These are phyloP conservation scores for Plectropomus leopardus DNA, from an alignment of 2,113 vertebrate genomes.

Conservation along the genomic window DNA sequence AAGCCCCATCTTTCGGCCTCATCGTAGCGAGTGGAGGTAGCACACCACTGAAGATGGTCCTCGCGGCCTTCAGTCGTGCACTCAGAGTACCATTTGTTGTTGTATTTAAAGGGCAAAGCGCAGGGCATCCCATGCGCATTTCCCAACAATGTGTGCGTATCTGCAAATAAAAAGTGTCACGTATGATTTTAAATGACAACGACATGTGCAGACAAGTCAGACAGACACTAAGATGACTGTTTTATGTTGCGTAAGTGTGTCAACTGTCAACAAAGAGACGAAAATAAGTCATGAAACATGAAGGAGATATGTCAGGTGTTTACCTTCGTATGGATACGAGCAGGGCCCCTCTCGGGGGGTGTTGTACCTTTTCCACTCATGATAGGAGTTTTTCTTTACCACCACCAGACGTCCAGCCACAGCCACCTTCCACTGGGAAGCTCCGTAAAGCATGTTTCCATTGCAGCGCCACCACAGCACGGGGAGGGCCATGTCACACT, in stretches of 20 bases:
- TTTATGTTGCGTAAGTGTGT: background rate
- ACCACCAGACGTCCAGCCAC: conserved; percentile 82
- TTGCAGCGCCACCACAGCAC: conserved; percentile 90
- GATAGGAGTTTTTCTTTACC: conserved; percentile 80
- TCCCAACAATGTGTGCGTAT: conserved; percentile 91
- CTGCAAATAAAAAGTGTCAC: conserved; percentile 78
- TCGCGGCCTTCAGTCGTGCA: conserved; percentile 91
- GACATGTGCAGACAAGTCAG: conserved; percentile 8
- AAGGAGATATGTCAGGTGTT: background rate
- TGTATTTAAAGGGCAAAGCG: conserved; percentile 92
- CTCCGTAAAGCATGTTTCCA: conserved; percentile 83
- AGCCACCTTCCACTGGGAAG: conserved; percentile 85
- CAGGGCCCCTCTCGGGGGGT: conserved; percentile 88
- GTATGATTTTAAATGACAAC: background rate
- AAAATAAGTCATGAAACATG: too few relatives aligned
- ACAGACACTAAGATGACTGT: background rate
- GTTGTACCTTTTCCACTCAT: conserved; percentile 88
- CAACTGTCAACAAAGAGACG: background rate
- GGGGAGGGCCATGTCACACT: conserved; percentile 85
- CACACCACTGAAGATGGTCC: conserved; percentile 90
- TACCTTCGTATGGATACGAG: conserved; percentile 91
- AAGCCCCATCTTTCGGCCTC: conserved; percentile 93
- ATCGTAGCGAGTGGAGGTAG: conserved; percentile 91
- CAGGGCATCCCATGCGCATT: conserved; percentile 92
- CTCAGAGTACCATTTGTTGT: conserved; percentile 91